Percentiles rank a stretch among this genome's conserved stretches.
Conservation (phyloP, 1,140 invertebrate species). For the Theocolax elegans region DNA sequence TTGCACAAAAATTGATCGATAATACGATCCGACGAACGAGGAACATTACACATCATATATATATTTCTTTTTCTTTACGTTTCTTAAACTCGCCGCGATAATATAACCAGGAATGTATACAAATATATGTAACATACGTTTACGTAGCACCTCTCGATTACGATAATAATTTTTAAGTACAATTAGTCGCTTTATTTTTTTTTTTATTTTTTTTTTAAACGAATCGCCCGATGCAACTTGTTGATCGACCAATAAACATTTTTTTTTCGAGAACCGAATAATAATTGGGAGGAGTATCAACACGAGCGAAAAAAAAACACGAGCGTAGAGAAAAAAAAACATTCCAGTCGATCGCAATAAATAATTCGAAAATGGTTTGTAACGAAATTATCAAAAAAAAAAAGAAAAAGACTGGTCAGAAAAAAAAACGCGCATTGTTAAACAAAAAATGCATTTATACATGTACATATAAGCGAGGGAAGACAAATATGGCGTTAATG, state of each 20-base stretch:
- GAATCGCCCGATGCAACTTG: slow-evolving; percentile 3
- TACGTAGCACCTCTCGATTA: not conserved
- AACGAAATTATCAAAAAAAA: slow-evolving; percentile 5
- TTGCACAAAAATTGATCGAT: not conserved
- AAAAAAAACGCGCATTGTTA: not conserved
- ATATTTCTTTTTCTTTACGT: no score
- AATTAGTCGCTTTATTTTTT: not conserved
- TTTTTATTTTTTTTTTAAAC: not conserved
- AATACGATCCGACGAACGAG: not conserved
- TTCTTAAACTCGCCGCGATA: no score
- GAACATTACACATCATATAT: not conserved
- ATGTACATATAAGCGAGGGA: no score
- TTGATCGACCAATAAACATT: not conserved
- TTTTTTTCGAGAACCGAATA: not conserved
- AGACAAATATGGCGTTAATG: no score
- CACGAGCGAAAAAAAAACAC: slow-evolving; percentile 14
- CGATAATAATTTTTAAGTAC: slow-evolving; percentile 13
- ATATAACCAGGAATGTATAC: no score
- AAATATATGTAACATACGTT: not conserved
- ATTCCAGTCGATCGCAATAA: slow-evolving; percentile 14
- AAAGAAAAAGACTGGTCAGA: not conserved
- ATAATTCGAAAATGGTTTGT: not conserved
- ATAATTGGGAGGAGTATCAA: not conserved
- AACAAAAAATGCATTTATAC: no score
- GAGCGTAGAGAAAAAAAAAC: slow-evolving; percentile 9